Percentiles rank a stretch among this genome's conserved stretches.
phyloP scores from a whole-genome alignment of 2,113 vertebrate genomes.

The Sinocyclocheilus rhinocerous region DNA sequence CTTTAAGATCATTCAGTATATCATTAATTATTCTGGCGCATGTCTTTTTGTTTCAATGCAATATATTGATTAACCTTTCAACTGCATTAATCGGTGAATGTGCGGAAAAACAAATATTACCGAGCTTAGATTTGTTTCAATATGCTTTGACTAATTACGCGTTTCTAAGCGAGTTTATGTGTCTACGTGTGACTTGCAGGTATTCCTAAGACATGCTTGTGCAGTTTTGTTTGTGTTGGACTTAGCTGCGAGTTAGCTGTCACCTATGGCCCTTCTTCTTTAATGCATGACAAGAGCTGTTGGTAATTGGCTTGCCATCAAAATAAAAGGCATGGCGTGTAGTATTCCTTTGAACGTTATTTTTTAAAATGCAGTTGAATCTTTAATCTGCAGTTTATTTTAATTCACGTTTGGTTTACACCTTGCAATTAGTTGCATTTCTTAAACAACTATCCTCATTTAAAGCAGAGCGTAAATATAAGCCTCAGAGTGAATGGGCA shows the following conservation, averaged over 20 bases:
- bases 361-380: background rate
- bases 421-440: background rate
- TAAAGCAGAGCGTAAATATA: conserved; percentile 27
- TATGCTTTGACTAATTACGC: background rate
- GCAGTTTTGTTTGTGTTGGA: conserved; percentile 39
- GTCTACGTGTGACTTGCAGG: too few species aligned
- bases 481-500: conserved; percentile 62
- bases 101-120: background rate
- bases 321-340: conserved; percentile 21
- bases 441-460: background rate
- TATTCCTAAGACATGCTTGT: background rate
- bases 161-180: background rate
- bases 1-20: background rate
- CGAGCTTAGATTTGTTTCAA: background rate
- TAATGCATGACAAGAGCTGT: conserved; percentile 26
- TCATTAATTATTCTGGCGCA: background rate
- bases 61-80: background rate
- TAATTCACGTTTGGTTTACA: background rate
- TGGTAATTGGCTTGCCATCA: conserved; percentile 28
- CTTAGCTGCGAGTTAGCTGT: conserved; percentile 33
- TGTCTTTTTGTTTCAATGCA: background rate
- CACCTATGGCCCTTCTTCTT: conserved; percentile 24
- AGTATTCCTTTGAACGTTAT: conserved; percentile 27
- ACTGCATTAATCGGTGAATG: background rate
- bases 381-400: background rate